Percentiles rank a stretch among this genome's conserved stretches.
Conservation (phyloP, 2,797 vertebrate species). For the Rhodeus uyekii region DNA sequence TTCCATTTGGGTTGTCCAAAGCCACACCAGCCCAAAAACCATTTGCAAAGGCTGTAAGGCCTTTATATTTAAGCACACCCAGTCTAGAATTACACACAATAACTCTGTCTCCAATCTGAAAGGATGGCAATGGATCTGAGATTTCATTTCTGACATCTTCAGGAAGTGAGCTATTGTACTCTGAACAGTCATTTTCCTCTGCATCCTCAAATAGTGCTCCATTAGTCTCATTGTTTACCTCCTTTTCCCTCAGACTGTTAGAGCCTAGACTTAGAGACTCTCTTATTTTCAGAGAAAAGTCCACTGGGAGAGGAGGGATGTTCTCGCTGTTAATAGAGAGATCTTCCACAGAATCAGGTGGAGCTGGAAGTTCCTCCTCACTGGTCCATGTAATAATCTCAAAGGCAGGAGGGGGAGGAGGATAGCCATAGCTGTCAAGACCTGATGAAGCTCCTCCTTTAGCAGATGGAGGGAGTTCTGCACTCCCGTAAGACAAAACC, state of each 20-base stretch:
- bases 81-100: constrained; percentile 65
- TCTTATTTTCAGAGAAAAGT: constrained; percentile 28
- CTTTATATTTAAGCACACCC: constrained; percentile 70
- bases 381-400: constrained; percentile 63
- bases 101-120: constrained; percentile 66
- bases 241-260: constrained; percentile 19
- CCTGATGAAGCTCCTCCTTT: constrained; percentile 56
- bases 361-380: constrained; percentile 68
- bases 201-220: constrained; percentile 35
- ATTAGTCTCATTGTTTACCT: constrained; percentile 12
- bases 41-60: constrained; percentile 56
- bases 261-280: constrained; percentile 21
- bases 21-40: constrained; percentile 70
- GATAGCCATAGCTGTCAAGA: constrained; percentile 54
- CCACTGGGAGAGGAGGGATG: constrained; percentile 63
- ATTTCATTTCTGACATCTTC: constrained; percentile 55
- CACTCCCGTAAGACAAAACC: constrained; percentile 73
- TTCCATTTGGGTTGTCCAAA: constrained; percentile 67
- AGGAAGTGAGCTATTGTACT: constrained; percentile 40
- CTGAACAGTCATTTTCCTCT: constrained; percentile 33
- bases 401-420: constrained; percentile 60
- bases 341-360: constrained; percentile 62
- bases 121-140: constrained; percentile 58
- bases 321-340: constrained; percentile 60
- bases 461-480: constrained; percentile 65